These are phyloP conservation scores for Cassiopea xamachana DNA, from an alignment of 30 jellyfish, hydroid and myxozoan genomes.

Conservation along the genomic window DNA sequence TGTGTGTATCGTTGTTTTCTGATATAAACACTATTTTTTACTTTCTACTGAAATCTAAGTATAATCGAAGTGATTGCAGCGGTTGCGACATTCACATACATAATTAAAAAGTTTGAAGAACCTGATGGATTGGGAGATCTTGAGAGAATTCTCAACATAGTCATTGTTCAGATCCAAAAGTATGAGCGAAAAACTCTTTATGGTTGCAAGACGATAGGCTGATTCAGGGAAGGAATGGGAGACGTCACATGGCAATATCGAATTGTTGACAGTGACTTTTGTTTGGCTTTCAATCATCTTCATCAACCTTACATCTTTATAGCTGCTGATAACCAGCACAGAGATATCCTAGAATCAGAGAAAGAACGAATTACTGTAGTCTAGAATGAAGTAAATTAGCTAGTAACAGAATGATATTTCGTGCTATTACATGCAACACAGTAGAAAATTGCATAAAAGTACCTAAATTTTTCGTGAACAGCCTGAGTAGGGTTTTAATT, in stretches of 20 bases:
- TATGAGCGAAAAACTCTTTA: constrained; percentile 42
- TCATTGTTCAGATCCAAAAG: constrained; percentile 70
- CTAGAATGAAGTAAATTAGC: not conserved
- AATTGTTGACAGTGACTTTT: constrained; percentile 7
- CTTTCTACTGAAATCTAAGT: no score
- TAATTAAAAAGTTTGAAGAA: not conserved
- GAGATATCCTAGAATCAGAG: constrained; percentile 11
- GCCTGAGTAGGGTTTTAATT: no score
- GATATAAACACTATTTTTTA: no score
- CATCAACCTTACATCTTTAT: constrained; percentile 32
- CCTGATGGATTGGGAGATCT: constrained; percentile 53
- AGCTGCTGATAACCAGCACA: constrained; percentile 42
- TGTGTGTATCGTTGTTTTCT: no score
- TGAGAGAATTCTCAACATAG: constrained; percentile 21
- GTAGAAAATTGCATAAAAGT: no score
- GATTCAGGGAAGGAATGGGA: constrained; percentile 77
- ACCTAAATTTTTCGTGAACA: no score
- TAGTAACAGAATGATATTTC: not conserved
- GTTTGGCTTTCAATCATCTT: constrained; percentile 48
- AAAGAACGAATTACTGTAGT: not conserved
- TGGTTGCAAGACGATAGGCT: constrained; percentile 52
- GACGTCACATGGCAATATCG: constrained; percentile 18
- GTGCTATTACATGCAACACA: no score
- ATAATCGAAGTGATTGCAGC: no score
- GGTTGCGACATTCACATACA: no score